phyloP scores from a whole-genome alignment of 2,888 invertebrate genomes.

The Cylindroiulus punctatus region DNA sequence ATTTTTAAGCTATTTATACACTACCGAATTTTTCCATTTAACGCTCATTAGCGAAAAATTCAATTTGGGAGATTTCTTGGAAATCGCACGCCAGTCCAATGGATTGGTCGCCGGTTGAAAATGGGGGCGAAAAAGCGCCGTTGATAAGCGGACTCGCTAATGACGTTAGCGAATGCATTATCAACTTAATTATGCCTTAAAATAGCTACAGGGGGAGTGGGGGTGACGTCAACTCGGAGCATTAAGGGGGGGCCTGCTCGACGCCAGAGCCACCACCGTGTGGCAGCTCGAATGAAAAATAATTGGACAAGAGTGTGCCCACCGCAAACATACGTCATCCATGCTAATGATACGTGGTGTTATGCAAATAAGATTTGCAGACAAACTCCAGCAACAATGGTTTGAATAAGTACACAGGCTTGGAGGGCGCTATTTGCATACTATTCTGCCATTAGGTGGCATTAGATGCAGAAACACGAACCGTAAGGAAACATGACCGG shows the following conservation, averaged over 20 bases:
- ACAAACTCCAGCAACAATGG: slow-evolving; percentile 10
- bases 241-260: not conserved
- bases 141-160: slow-evolving; percentile 9
- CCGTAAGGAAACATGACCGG: slow-evolving; percentile 36
- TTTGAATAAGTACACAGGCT: not conserved
- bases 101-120: not conserved
- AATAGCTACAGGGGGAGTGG: not conserved
- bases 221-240: not conserved
- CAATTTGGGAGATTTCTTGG: slow-evolving; percentile 29
- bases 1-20: slow-evolving; percentile 35
- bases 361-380: slow-evolving; percentile 34
- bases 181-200: slow-evolving; percentile 43
- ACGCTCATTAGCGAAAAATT: slow-evolving; percentile 42
- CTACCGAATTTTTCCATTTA: slow-evolving; percentile 43
- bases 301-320: slow-evolving; percentile 18
- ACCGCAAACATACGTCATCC: slow-evolving; percentile 31
- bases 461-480: not conserved
- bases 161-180: slow-evolving; percentile 43
- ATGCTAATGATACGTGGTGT: slow-evolving; percentile 42
- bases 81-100: not conserved
- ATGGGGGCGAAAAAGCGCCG: not conserved
- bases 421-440: not conserved
- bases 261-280: not conserved
- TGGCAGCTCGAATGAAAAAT: slow-evolving; percentile 29
- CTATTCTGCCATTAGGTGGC: not conserved